phyloP scores from a whole-genome alignment of 2,888 invertebrate genomes.

The Temnothorax ravouxi region DNA sequence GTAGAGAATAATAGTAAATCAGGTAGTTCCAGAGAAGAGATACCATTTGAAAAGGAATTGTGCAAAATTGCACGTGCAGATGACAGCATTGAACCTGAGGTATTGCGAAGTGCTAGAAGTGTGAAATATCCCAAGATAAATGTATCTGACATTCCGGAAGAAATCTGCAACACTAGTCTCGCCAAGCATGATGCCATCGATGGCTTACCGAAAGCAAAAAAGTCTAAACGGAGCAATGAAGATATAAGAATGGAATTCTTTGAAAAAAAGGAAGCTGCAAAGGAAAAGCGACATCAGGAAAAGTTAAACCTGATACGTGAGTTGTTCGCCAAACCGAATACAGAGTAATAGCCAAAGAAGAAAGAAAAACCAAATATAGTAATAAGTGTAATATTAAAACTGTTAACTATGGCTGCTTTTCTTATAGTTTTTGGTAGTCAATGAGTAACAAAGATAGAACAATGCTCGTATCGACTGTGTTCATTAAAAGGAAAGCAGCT shows the following conservation, averaged over 20 bases:
- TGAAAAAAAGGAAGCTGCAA: slow-evolving; percentile 14
- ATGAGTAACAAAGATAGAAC: not conserved
- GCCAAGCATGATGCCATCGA: not conserved
- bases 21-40: not conserved
- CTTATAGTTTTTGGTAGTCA: slow-evolving; percentile 3
- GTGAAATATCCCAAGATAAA: slow-evolving; percentile 12
- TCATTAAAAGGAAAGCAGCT: not conserved
- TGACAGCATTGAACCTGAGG: slow-evolving; percentile 24
- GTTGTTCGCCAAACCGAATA: not conserved
- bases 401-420: not conserved
- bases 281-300: slow-evolving; percentile 3
- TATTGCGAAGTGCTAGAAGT: slow-evolving; percentile 8
- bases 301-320: not conserved
- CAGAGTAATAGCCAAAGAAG: slow-evolving; percentile 10
- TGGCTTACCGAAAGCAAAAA: not conserved
- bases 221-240: not conserved
- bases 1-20: slow-evolving; percentile 12
- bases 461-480: not conserved
- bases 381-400: slow-evolving; percentile 2
- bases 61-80: not conserved
- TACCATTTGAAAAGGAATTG: slow-evolving; percentile 6
- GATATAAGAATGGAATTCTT: not conserved
- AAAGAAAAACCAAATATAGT: slow-evolving; percentile 6
- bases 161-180: not conserved
- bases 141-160: not conserved